Percentiles rank a stretch among this genome's conserved stretches.
These are phyloP conservation scores for Nyctereutes procyonoides DNA, from an alignment of 2,113 vertebrate genomes.

Conservation along the genomic window DNA sequence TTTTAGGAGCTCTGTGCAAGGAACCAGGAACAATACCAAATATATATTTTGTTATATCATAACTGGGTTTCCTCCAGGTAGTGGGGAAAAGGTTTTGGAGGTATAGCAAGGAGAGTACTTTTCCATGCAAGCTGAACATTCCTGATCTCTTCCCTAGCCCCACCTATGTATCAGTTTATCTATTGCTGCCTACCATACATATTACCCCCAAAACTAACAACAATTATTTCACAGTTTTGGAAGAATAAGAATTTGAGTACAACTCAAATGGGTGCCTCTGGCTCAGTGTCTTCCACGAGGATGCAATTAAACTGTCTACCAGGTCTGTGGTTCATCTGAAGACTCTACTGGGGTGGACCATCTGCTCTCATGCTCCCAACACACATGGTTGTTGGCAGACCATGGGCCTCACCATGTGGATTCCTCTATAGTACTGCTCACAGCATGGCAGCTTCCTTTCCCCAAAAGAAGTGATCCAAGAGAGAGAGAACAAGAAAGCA, in stretches of 20 bases:
- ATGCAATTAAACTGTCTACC: neutral
- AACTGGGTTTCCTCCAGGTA: neutral
- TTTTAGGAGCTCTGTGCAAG: neutral
- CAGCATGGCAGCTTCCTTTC: neutral
- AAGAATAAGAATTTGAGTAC: neutral
- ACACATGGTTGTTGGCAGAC: neutral
- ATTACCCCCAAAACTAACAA: neutral
- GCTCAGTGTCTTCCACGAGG: neutral
- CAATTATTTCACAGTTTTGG: neutral
- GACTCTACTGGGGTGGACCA: neutral
- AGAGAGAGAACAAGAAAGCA: neutral
- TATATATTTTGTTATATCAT: neutral
- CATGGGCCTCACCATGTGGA: neutral
- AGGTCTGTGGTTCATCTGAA: neutral
- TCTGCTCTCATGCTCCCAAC: neutral
- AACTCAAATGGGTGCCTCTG: neutral
- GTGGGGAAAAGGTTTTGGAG: neutral
- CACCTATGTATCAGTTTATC: neutral
- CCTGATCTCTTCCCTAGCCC: neutral
- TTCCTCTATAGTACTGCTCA: neutral
- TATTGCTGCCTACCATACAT: neutral
- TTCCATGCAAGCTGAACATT: neutral
- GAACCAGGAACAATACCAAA: slow-evolving; percentile 1
- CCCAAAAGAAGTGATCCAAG: neutral
- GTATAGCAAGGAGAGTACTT: neutral